Evolutionary conservation across 2,113 vertebrate genomes (phyloP), one percentile per base, ranked within the genome.

Genomic region (Rhinolophus ferrumequinum): DNA sequence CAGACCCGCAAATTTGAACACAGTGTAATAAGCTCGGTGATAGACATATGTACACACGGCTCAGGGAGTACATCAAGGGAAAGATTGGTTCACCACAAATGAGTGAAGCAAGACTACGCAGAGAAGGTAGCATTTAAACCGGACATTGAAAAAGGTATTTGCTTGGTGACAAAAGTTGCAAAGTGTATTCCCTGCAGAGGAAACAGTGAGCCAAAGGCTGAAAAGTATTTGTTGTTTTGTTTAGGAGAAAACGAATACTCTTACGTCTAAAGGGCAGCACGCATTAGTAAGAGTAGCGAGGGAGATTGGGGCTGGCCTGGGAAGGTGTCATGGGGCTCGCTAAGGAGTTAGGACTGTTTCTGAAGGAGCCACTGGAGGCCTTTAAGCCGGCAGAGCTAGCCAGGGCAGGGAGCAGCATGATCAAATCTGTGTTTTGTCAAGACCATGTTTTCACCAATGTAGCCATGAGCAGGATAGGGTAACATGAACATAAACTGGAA

Each of bases 371-470:
- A 21, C 11, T 2, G 12, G 56, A 44, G 19, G 67, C 72, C 70
- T 67, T 67, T 50, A 44, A 80, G 3, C n/a, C 24, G 47, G 15
- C n/a, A 28, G 15, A 72, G 38, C 13, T 18, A n/a, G 22, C 4
- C 2, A 0, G 52, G 69, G 21, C 41, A 64, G 33, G 35, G 15
- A 6, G 6, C 80, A 41, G 3, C 24, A 0, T 6, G 58, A 28
- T 2, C 12, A 26, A 44, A 30, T 18, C 52, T 7, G 28, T 35
- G 50, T 13, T n/a, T 52, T 28, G 16, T 38, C 38, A 30, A 91
- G 33, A 47, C 19, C 30, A 35, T 28, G 70, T 52, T 44, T 60
- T 44, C 30, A n/a, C 79, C 73, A 19, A 7, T 2, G 33, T 33
- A 72, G 24, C 58, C 26, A 4, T 11, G 12, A 2, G 0, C 76